Base-by-base conservation (phyloP, 37 sponge, comb jelly and placozoan species). In the Aphrocallistes beatrix region DNA sequence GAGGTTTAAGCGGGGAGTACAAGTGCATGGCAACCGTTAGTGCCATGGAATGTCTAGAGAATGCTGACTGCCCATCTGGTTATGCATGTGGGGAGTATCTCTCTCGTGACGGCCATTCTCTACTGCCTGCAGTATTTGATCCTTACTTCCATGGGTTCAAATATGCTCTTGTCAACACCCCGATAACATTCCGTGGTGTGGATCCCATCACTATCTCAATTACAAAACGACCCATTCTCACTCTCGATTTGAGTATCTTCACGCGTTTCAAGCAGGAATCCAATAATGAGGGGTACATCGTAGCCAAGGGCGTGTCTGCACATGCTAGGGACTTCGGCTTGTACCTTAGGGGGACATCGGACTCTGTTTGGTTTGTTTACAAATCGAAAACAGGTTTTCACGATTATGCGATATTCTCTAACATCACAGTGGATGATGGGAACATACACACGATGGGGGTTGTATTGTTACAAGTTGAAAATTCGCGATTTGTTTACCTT, bases 401-500 rank as follows among this genome's bases (percentile, higher is more conserved):
- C n/a, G 75, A 60, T 30, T 60, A 60, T 13, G 75, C 75, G 25
- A 60, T 60, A 60, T 60, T 60, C 75, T 60, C 75, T 60, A 13
- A 60, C 21, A 60, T 60, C 75, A 60, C 21, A 60, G 75, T 60
- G 3, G 75, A 60, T 60, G 75, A 60, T 13, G 75, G 34, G 34
- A 6, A 32, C 10, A 28, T 6, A 21, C 75, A 60, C 34, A 60
- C 75, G n/a, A 60, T 60, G 75, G 75, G 28, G 3, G 75, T 13
- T 60, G 75, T 60, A 25, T 30, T 60, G 28, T 60, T 60, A 13
- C 75, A 60, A 60, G 75, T 28, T 32, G 75, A 60, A 25, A 60
- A 60, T 60, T 60, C 75, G 3, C 75, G 75, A 13, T 60, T 60
- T 60, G 75, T 60, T 60, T 60, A 60, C 75, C 75, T 60, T 6